phyloP scores from a whole-genome alignment of 2,797 vertebrate genomes.

The Heterohyrax brucei region DNA sequence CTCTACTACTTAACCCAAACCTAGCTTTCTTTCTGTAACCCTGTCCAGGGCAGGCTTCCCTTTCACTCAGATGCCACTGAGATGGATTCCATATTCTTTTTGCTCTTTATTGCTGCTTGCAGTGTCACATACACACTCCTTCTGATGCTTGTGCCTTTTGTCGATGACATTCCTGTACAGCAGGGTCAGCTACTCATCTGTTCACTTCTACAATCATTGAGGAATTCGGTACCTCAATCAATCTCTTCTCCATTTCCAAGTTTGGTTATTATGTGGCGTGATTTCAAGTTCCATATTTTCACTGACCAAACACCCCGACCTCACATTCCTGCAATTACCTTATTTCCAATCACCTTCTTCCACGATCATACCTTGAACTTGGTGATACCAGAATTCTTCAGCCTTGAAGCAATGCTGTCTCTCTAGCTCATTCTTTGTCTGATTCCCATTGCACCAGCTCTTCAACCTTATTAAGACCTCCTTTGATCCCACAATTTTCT shows the following conservation, averaged over 20 bases:
- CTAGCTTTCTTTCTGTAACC: neutral
- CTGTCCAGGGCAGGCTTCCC: neutral
- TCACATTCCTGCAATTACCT: neutral
- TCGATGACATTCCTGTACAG: neutral
- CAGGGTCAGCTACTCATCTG: neutral
- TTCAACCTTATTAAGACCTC: slow-evolving; percentile 34
- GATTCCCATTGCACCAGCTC: neutral
- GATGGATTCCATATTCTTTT: neutral
- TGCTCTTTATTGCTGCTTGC: neutral
- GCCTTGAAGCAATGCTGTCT: slow-evolving; percentile 16
- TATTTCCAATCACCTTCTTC: neutral
- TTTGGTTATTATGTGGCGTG: neutral
- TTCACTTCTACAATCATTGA: slow-evolving; percentile 10
- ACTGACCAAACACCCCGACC: neutral
- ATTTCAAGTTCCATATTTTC: slow-evolving; percentile 53
- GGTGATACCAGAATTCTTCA: slow-evolving; percentile 32
- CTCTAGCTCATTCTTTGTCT: neutral
- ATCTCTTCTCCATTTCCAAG: neutral
- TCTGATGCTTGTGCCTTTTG: neutral
- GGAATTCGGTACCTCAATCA: neutral
- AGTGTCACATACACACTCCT: neutral
- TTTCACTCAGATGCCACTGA: neutral
- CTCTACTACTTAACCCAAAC: neutral
- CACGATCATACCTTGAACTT: neutral
- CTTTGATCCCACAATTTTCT: neutral